Evolutionary conservation across 1,140 invertebrate species (phyloP), one percentile per base, ranked within the genome.

Genomic region (Cecropterus lyciades): DNA sequence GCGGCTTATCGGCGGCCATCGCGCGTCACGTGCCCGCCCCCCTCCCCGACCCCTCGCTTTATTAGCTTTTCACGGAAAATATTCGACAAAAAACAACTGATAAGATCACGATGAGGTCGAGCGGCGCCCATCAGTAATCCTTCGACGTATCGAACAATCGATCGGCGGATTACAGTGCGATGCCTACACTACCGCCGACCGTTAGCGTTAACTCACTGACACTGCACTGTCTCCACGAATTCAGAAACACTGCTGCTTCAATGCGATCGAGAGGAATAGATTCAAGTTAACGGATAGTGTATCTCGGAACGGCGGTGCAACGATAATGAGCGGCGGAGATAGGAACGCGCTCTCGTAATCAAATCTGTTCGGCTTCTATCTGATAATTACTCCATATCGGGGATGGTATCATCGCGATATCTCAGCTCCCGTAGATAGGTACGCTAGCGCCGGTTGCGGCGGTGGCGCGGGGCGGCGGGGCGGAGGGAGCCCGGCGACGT

Each of bases 1-100:
- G 87, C 85, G 70, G 79, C 81, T 80, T 87, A 85, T 83, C 84
- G 73, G 70, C 72, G 64, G 67, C 70, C 77, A 79, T 75, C 70
- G 72, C 60, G 67, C 75, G 69, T 79, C 83, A 75, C 80, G 80
- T 76, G 77, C 69, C 2, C 33, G 10, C 33, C 33, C n/a, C 33
- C 33, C 30, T 10, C 33, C 43, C n/a, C 53, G 49, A 56, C 56
- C 53, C 59, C 72, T 66, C 71, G 45, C 75, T 80, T 78, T 82
- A 84, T 85, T 86, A 83, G 80, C 80, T 85, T 87, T 87, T 82
- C 85, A 84, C 81, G 84, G 84, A 86, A 89, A 87, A 86, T 80
- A 80, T 86, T 82, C 73, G 73, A 78, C 78, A 87, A 86, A 87
- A 85, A 87, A 88, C 84, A 89, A 89, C 76, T 84, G 88, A 91